Evolutionary conservation across 64 coral and sea anemone species (phyloP).

Genomic region (Cladopsammia gracilis): DNA sequence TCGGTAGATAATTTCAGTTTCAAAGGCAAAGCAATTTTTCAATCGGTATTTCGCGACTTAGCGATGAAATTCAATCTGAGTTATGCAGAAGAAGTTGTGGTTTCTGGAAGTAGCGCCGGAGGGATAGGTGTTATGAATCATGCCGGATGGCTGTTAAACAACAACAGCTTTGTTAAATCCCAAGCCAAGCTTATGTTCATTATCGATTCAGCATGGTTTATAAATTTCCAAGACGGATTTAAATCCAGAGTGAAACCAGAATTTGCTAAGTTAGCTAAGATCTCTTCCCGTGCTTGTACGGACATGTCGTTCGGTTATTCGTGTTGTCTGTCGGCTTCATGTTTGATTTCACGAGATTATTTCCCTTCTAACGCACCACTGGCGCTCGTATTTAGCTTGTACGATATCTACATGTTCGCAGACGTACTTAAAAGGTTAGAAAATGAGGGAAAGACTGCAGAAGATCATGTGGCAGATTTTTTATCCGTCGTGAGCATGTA

Average conservation of each 20-base stretch:
- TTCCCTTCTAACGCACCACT: conserved; percentile 27
- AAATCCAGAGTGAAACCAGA: conserved; percentile 35
- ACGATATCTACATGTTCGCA: conserved; percentile 73
- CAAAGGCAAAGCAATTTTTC: conserved; percentile 67
- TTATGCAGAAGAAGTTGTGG: conserved; percentile 38
- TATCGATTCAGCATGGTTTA: conserved; percentile 79
- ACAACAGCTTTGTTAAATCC: background rate
- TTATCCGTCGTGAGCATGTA: conserved; percentile 81
- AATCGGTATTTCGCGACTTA: conserved; percentile 18
- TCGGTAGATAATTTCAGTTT: conserved; percentile 75
- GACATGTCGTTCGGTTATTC: conserved; percentile 56
- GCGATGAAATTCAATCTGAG: conserved; percentile 12
- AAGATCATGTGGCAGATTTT: conserved; percentile 47
- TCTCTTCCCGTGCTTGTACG: conserved; percentile 18
- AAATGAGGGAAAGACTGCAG: conserved; percentile 37
- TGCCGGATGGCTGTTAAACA: conserved; percentile 44
- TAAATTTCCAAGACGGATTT: conserved; percentile 76
- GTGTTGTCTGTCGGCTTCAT: conserved; percentile 58
- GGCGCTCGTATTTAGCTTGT: conserved; percentile 68
- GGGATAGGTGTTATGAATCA: conserved; percentile 71
- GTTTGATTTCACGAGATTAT: conserved; percentile 30
- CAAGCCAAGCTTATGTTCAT: conserved; percentile 27
- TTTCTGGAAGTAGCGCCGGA: conserved; percentile 71
- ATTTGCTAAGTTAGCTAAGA: conserved; percentile 24
- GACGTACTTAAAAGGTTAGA: conserved; percentile 47